Evolutionary conservation across 2,888 invertebrate species (phyloP), one percentile per base, ranked within the genome.

Genomic region (Conistra vaccinii): DNA sequence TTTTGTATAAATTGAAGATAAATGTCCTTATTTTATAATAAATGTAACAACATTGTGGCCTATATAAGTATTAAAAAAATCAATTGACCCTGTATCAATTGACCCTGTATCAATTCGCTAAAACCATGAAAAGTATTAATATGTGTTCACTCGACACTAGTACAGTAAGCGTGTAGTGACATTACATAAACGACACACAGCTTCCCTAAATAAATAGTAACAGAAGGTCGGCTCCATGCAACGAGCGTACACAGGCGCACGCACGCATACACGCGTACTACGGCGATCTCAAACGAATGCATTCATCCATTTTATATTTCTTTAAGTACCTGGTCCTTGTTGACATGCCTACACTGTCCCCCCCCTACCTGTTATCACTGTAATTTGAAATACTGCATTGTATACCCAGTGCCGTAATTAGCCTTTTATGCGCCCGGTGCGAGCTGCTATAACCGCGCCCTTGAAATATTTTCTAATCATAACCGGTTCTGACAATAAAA

Each of bases 61-160:
- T 39, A n/a, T 17, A 17, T 39, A 39, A 20, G 39, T 39, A 62
- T 39, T 35, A n/a, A 35, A 60, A 69, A 23, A n/a, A n/a, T 17
- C 7, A 42, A 69, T n/a, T 69, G 29, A 14, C 10, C n/a, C 10
- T 61, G 12, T 53, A 23, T 66, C 20, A 32, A 32, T n/a, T 69
- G 29, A 14, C 10, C n/a, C 10, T 61, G 12, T 53, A 23, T 66
- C 20, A 32, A 32, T n/a, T n/a, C n/a, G n/a, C n/a, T n/a, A n/a
- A n/a, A n/a, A n/a, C 23, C n/a, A n/a, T 35, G 57, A 26, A 29
- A 20, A 48, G 48, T 45, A 58, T 48, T 23, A 14, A 23, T 10
- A 42, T 53, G 26, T 62, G 42, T 74, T 75, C 26, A 75, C 17
- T 53, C 26, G 17, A 14, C 26, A 35, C 32, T 39, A 26, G 23